Evolutionary conservation across 2,113 vertebrate species (phyloP), one percentile per base, ranked within the genome.

Genomic region (Hipposideros armiger): DNA sequence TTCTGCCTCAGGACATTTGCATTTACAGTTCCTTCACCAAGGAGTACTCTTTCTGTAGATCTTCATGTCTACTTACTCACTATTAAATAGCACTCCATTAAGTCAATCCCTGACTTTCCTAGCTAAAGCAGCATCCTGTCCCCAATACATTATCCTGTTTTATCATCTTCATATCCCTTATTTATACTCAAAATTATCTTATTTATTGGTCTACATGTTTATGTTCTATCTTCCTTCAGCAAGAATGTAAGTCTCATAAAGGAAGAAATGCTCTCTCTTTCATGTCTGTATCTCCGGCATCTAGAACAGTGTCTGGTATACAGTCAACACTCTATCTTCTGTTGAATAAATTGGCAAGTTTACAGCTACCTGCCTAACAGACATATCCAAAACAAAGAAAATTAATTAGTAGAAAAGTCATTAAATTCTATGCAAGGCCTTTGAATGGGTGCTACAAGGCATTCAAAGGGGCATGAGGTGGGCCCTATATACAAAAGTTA

Each of bases 321-420:
- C 3, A 19, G 13, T 4, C 40, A 17, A 67, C n/a, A 88, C 13
- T 87, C n/a, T 67, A 32, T 24, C 56, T 84, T 78, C 76, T 86
- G 17, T 8, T 62, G 30, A 88, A 62, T 67, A 30, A 66, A 60
- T 36, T 36, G 70, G 14, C 4, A 64, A 87, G 67, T 78, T 60
- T 60, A 58, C 80, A 56, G 32, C 30, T 60, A 78, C 64, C 26
- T n/a, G 14, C 45, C 58, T 78, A 56, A 62, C 0, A 64, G 30
- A 62, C 28, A 58, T 13, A 72, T 36, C 19, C 14, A 36, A 93
- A 97, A 80, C 14, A 52, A 84, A 87, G 9, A 94, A 69, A 95
- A 64, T 10, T 77, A 40, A 85, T 22, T 30, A 50, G 40, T 36
- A 82, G 47, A 73, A 60, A 52, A 80, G 36, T 73, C 76, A 36